A percentile compares a stretch with the other conserved stretches of the same genome.
Evolutionary conservation across 2,888 invertebrate genomes (phyloP).

Genomic region (Xylophagus ater): DNA sequence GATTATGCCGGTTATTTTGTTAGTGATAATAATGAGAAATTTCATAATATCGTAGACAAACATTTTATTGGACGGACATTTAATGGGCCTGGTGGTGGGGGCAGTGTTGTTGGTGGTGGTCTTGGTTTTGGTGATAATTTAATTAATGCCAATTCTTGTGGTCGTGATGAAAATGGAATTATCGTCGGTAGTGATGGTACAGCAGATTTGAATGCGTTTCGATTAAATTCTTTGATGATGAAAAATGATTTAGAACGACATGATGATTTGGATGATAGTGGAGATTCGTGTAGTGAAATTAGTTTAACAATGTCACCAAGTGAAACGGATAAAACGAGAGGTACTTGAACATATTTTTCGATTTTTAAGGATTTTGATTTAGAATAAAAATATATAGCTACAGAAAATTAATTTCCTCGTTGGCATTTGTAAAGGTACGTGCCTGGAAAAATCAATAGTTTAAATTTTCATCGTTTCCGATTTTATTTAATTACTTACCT

Average conservation of each 20-base stretch:
- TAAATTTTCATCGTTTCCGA: too few relatives aligned
- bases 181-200: not conserved
- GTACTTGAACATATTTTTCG: slow-evolving; percentile 26
- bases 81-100: slow-evolving; percentile 1
- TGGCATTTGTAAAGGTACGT: too few relatives aligned
- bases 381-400: too few relatives aligned
- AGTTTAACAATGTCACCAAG: slow-evolving; percentile 37
- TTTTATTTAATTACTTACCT: too few relatives aligned
- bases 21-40: slow-evolving; percentile 12
- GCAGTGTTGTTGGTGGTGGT: slow-evolving; percentile 3
- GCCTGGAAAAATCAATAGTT: too few relatives aligned
- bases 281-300: slow-evolving; percentile 38
- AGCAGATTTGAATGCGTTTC: not conserved
- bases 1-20: slow-evolving; percentile 2
- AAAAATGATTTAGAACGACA: slow-evolving; percentile 8
- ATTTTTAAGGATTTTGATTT: not conserved
- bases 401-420: too few relatives aligned
- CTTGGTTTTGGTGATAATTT: slow-evolving; percentile 1
- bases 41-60: slow-evolving; percentile 9
- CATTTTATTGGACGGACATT: slow-evolving; percentile 4
- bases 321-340: slow-evolving; percentile 35
- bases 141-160: too few relatives aligned
- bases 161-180: too few relatives aligned
- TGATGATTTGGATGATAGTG: slow-evolving; percentile 29
- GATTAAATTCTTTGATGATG: slow-evolving; percentile 1